Evolutionary conservation across 2,888 invertebrate genomes (phyloP).

Genomic region (Hirtodrosophila histrioides): DNA sequence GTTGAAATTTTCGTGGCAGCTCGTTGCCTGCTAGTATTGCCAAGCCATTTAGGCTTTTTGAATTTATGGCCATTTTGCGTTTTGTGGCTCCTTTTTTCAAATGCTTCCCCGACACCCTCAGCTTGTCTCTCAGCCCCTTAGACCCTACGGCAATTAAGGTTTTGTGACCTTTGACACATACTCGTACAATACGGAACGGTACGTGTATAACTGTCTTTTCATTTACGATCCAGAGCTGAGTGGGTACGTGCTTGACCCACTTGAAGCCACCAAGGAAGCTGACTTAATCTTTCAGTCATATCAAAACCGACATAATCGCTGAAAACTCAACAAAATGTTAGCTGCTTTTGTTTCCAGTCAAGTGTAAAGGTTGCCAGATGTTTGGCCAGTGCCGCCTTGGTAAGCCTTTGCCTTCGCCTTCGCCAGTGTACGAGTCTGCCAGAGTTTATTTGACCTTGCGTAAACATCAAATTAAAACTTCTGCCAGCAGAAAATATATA

Average conservation of each 20-base stretch:
- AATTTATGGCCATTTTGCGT: constrained; percentile 76
- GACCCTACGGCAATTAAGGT: constrained; percentile 52
- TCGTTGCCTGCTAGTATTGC: constrained; percentile 47
- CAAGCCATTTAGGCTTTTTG: constrained; percentile 72
- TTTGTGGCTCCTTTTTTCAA: constrained; percentile 58
- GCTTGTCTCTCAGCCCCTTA: too few relatives aligned
- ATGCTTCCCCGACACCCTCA: neutral
- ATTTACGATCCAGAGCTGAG: constrained; percentile 47
- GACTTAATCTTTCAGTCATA: constrained; percentile 14
- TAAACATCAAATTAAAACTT: too few relatives aligned
- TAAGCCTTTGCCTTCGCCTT: too few relatives aligned
- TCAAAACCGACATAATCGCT: constrained; percentile 20
- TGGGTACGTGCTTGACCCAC: constrained; percentile 53
- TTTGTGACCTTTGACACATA: constrained; percentile 62
- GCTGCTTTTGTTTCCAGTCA: too few relatives aligned
- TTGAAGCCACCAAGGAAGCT: constrained; percentile 12
- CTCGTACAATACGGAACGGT: constrained; percentile 21
- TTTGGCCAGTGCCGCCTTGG: too few relatives aligned
- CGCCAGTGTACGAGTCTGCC: too few relatives aligned
- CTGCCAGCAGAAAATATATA: too few relatives aligned
- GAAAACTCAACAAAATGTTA: neutral
- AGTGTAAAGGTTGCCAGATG: too few relatives aligned
- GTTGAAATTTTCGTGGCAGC: constrained; percentile 37
- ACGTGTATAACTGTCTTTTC: constrained; percentile 45
- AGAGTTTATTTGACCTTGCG: too few relatives aligned